phyloP scores from a whole-genome alignment of 2,797 vertebrate genomes.

The Chloroceryle amazona region DNA sequence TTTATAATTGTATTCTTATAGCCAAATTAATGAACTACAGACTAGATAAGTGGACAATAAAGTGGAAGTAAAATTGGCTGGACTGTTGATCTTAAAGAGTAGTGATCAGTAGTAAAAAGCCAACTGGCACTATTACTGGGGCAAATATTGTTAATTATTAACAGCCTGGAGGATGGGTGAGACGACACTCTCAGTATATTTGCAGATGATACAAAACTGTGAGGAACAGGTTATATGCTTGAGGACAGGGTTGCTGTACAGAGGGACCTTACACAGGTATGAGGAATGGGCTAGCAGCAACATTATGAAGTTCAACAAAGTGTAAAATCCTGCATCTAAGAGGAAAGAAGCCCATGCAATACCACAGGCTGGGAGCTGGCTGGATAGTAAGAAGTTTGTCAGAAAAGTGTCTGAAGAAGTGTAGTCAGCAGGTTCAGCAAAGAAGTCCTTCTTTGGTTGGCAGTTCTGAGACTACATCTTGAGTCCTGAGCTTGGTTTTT shows the following conservation, averaged over 20 bases:
- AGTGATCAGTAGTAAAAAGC: not conserved
- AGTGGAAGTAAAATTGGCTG: not conserved
- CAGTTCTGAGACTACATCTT: not conserved
- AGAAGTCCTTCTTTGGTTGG: not conserved
- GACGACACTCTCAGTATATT: not conserved
- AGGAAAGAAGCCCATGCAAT: not conserved
- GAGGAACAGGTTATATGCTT: not conserved
- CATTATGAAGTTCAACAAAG: not conserved
- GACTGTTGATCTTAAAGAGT: not conserved
- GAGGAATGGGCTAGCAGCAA: conserved; percentile 17
- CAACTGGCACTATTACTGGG: not conserved
- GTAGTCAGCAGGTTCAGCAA: not conserved
- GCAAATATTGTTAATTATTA: not conserved
- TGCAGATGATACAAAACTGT: not conserved
- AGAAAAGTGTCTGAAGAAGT: not conserved
- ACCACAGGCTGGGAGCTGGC: not conserved
- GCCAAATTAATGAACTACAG: not conserved
- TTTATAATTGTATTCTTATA: not conserved
- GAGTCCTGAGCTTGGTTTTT: not conserved
- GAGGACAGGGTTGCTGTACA: conserved; percentile 32
- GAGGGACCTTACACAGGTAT: conserved; percentile 18
- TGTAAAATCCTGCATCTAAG: conserved; percentile 36
- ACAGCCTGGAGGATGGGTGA: not conserved
- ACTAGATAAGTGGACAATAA: not conserved
- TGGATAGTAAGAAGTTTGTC: not conserved